Conservation (phyloP, 2,888 invertebrate genomes). For the Thera obeliscata region DNA sequence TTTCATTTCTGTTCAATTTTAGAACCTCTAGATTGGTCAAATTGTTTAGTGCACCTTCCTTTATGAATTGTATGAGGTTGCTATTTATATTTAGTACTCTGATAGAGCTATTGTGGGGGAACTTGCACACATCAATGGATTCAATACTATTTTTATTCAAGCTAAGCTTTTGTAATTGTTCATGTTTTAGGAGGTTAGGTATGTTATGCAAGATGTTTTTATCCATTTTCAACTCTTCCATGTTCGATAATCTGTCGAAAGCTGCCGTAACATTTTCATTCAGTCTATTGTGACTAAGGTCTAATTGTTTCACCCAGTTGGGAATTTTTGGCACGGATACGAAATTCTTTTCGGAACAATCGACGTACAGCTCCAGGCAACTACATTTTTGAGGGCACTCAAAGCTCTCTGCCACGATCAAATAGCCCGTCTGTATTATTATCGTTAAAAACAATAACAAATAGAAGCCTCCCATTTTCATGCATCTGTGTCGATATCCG, state of each 20-base stretch:
- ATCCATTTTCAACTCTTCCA: conserved; percentile 80
- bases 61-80: conserved; percentile 89
- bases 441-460: conserved; percentile 74
- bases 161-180: conserved; percentile 84
- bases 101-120: conserved; percentile 83
- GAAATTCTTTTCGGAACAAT: conserved; percentile 90
- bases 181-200: conserved; percentile 80
- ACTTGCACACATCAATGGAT: conserved; percentile 82
- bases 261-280: conserved; percentile 68
- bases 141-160: conserved; percentile 87
- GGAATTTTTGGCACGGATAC: conserved; percentile 89
- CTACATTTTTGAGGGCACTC: conserved; percentile 88
- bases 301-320: conserved; percentile 90
- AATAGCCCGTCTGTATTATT: conserved; percentile 61
- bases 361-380: conserved; percentile 89
- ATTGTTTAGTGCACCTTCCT: conserved; percentile 89
- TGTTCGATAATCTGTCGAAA: conserved; percentile 64
- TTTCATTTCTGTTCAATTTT: conserved; percentile 91
- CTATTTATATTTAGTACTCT: conserved; percentile 71
- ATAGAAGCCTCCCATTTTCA: conserved; percentile 80
- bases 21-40: conserved; percentile 89
- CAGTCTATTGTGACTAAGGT: conserved; percentile 81
- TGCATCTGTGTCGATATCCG: conserved; percentile 71
- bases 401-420: conserved; percentile 66
- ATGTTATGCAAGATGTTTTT: conserved; percentile 83